A percentile compares a stretch with the other conserved stretches of the same genome.
Evolutionary conservation across 2,797 vertebrate species (phyloP).

Genomic region (Tamandua tetradactyla): DNA sequence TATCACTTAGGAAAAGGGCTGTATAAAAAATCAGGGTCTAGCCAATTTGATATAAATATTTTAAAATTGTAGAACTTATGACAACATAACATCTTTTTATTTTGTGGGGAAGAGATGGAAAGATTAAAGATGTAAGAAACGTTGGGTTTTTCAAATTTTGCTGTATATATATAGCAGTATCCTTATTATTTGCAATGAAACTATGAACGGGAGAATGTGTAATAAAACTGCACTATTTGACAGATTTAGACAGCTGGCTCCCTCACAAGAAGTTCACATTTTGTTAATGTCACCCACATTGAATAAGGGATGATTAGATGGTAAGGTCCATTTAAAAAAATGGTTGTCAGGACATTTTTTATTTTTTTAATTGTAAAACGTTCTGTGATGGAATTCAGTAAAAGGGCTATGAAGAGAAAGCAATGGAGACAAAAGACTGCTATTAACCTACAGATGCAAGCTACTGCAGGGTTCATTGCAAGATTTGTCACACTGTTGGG

Average conservation of each 20-base stretch:
- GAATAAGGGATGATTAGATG: conserved; percentile 87
- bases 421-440: conserved; percentile 85
- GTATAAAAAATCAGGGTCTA: conserved; percentile 50
- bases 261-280: conserved; percentile 86
- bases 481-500: conserved; percentile 88
- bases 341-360: conserved; percentile 87
- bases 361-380: conserved; percentile 87
- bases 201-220: conserved; percentile 76
- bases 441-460: conserved; percentile 88
- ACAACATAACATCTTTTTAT: conserved; percentile 48
- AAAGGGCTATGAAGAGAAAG: conserved; percentile 86
- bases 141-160: conserved; percentile 73
- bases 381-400: conserved; percentile 87
- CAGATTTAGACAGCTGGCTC: conserved; percentile 86
- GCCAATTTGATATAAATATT: conserved; percentile 62
- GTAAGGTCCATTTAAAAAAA: conserved; percentile 86
- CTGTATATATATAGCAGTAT: conserved; percentile 71
- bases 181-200: conserved; percentile 75
- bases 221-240: conserved; percentile 84
- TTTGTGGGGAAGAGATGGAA: conserved; percentile 59
- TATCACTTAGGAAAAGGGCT: conserved; percentile 59
- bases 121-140: conserved; percentile 74
- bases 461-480: conserved; percentile 84
- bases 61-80: not conserved
- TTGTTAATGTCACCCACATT: conserved; percentile 84